Evolutionary conservation across 2,888 invertebrate genomes (phyloP), one percentile per base, ranked within the genome.

Genomic region (Epinotia bilunana): DNA sequence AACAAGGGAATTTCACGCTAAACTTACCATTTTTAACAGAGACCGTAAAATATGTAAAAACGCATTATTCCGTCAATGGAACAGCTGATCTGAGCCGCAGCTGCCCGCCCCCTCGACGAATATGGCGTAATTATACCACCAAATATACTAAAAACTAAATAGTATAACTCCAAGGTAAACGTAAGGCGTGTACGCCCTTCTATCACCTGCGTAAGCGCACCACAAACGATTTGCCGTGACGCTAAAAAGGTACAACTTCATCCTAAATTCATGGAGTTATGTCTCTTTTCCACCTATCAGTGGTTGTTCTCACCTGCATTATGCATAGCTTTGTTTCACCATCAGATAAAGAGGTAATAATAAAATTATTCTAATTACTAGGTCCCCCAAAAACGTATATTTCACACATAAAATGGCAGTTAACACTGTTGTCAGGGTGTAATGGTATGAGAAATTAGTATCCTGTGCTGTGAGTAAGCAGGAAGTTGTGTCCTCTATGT

Each of bases 361-460:
- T 74, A 46, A 67, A 72, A 72, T 75, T 75, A 75, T 75, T 72
- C 62, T 67, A 75, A 75, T 75, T 67, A 75, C 43, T 18, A 20
- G 18, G 7, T 61, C 55, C 71, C 64, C 49, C 64, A 71, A 74
- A 74, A 75, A 39, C 62, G 65, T 71, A 49, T 67, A 70, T 46
- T 74, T 72, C 61, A 75, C 75, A 72, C 75, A 72, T 72, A 72
- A 72, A 71, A 62, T 46, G 18, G 33, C 20, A 20, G 71, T 75
- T 75, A 75, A 65, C 74, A 75, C 75, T 55, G 55, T 58, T 65
- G 64, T 65, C 55, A 18, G 5, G 64, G 7, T 67, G 18, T 62
- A 62, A 67, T 75, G 11, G 49, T 53, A 7, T 53, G n/a, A n/a
- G 53, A 53, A 53, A 53, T 49, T 5, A 49, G 16, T 16, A 46